Percentiles rank a stretch among this genome's conserved stretches.
Evolutionary conservation across 2,797 vertebrate species (phyloP).

Genomic region (Danio jaintianensis): DNA sequence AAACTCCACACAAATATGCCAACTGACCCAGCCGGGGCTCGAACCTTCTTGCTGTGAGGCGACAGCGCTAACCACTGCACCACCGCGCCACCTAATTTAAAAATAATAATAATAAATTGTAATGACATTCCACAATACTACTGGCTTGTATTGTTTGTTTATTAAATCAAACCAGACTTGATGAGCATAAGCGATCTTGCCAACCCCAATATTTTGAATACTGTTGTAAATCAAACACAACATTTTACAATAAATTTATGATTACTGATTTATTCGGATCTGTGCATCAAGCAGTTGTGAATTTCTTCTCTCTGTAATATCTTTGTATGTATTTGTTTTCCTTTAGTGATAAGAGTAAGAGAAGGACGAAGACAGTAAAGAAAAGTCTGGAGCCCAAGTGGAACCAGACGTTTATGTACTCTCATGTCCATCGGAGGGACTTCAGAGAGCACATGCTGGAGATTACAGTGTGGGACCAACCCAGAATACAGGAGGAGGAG

Average conservation of each 20-base stretch:
- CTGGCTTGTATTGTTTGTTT: neutral
- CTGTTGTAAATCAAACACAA: neutral
- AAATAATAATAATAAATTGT: too few species aligned
- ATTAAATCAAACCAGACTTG: neutral
- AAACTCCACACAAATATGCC: too few species aligned
- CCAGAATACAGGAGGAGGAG: conserved; percentile 88
- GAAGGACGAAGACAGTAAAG: conserved; percentile 92
- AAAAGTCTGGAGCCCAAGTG: conserved; percentile 89
- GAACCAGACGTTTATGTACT: conserved; percentile 92
- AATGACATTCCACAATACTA: neutral
- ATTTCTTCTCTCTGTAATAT: neutral
- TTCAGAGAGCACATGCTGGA: conserved; percentile 92
- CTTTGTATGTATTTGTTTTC: neutral
- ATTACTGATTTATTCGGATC: neutral
- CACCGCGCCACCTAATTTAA: too few species aligned
- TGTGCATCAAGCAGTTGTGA: neutral
- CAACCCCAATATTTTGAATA: neutral
- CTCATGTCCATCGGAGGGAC: conserved; percentile 89
- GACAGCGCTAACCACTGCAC: too few species aligned
- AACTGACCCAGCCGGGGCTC: too few species aligned
- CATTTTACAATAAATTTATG: neutral
- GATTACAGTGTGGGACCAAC: conserved; percentile 91
- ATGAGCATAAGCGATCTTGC: neutral
- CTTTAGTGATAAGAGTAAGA: conserved; percentile 88
- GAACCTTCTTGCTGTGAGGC: too few species aligned